Base-by-base conservation (phyloP, 2,797 vertebrate species). In the Mus spretus region DNA sequence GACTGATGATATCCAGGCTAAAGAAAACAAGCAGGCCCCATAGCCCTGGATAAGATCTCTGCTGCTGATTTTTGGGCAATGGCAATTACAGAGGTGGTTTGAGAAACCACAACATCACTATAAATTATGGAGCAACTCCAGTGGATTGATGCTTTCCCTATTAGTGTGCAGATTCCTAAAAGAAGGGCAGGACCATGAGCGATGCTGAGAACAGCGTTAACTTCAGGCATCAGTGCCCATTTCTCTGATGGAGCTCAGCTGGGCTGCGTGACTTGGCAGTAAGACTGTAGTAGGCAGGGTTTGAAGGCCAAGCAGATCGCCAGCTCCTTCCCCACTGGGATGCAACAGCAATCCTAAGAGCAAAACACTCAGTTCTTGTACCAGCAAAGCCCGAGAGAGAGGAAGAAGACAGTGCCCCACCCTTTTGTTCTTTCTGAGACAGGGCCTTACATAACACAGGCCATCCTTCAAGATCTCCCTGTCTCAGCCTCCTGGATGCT, bases 1-100 rank as follows among this genome's bases (percentile, higher is more conserved):
- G 98, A 97, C 57, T 94, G 6, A 96, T 94, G 6, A 96, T 87
- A 88, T 3, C 83, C 34, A 89, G 95, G 75, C 31, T 44, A 78
- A 84, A 81, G 53, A 82, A 96, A 95, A 93, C 1, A 87, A 74
- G 44, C 14, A 44, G 87, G 75, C 11, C 57, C 74, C n/a, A 4
- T 13, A 24, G 53, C 86, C 92, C 37, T 83, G 19, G 57, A 94
- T 78, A 90, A 44, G 93, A 26, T 83, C 55, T 97, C 7, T 63
- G 90, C n/a, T 82, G 79, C 92, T 94, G 9, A 63, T 59, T 78
- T 17, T 47, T 40, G 15, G 50, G 44, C 72, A 78, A 31, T 57
- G 63, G 80, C n/a, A 20, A 78, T n/a, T 44, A 61, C 78, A 84
- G 31, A 91, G 34, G 40, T 31, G 50, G 24, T 67, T 87, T 50